Percentiles rank a stretch among this genome's conserved stretches.
phyloP scores from a whole-genome alignment of 2,888 invertebrate genomes.

The Globia sparganii region DNA sequence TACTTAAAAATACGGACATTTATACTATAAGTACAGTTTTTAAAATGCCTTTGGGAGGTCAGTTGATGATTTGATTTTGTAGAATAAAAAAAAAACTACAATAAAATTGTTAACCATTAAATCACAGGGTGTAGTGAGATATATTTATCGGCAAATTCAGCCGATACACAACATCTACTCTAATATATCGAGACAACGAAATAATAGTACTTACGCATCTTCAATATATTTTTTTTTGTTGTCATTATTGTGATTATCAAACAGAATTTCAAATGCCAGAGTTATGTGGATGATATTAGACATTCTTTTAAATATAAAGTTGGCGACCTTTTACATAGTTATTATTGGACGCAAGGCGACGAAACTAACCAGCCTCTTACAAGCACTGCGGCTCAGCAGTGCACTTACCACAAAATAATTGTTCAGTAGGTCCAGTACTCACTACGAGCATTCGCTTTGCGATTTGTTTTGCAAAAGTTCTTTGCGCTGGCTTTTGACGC shows the following conservation, averaged over 20 bases:
- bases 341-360: neutral
- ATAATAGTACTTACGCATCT: neutral
- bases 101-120: neutral
- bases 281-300: neutral
- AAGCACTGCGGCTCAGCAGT: neutral
- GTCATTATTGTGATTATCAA: neutral
- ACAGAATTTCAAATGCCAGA: neutral
- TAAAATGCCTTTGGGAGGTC: neutral
- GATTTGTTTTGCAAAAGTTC: neutral
- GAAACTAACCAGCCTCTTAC: neutral
- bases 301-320: neutral
- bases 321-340: neutral
- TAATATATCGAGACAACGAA: neutral
- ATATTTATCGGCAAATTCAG: conserved; percentile 1
- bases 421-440: no score
- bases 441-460: neutral
- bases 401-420: neutral
- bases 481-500: neutral
- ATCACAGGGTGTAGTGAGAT: conserved; percentile 2
- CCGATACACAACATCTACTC: neutral
- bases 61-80: neutral
- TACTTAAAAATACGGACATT: neutral
- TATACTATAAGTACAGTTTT: neutral
- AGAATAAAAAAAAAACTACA: neutral
- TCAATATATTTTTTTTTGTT: neutral